Percentiles rank a stretch among this genome's conserved stretches.
Conservation (phyloP, 2,113 vertebrate species). For the Empidonax alnorum region DNA sequence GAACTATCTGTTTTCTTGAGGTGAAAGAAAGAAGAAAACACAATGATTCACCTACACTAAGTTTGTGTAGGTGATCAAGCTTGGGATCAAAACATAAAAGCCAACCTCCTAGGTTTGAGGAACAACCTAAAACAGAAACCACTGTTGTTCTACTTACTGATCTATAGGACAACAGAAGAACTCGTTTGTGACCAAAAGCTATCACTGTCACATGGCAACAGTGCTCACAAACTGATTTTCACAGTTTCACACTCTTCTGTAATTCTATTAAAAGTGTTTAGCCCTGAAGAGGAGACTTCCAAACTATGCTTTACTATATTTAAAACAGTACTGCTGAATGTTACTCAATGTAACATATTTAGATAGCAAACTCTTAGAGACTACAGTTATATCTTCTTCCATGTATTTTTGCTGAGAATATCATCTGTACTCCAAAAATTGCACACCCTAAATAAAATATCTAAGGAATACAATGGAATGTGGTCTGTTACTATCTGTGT, state of each 20-base stretch:
- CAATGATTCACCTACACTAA: not conserved
- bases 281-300: not conserved
- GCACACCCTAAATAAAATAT: slow-evolving; percentile 14
- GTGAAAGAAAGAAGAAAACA: not conserved
- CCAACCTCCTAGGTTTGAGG: not conserved
- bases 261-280: slow-evolving; percentile 6
- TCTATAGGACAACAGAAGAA: not conserved
- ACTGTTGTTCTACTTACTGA: not conserved
- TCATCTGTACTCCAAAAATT: not conserved
- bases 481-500: not conserved
- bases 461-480: not conserved
- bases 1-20: not conserved
- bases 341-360: not conserved
- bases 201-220: not conserved
- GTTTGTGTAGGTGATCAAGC: not conserved
- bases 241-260: not conserved
- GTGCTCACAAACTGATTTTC: not conserved
- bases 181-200: not conserved
- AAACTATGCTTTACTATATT: not conserved
- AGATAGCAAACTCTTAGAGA: not conserved
- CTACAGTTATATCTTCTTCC: not conserved
- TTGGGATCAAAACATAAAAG: not conserved
- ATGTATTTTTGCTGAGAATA: not conserved
- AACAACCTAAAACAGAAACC: not conserved
- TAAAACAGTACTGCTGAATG: not conserved